phyloP scores from a whole-genome alignment of 2,113 vertebrate genomes.

The Micronycteris hirsuta region DNA sequence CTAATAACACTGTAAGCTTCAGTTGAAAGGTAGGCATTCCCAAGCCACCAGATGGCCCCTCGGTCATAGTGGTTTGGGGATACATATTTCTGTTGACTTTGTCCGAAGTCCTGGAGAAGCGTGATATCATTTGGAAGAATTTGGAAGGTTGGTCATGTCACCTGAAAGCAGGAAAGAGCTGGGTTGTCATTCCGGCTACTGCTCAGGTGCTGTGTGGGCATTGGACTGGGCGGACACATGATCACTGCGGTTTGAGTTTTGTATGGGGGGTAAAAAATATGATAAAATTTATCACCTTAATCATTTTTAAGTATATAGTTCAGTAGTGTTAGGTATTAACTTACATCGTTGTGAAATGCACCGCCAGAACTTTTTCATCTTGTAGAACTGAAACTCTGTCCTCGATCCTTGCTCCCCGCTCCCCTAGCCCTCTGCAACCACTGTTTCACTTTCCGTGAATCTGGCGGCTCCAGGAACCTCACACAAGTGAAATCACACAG shows the following conservation, averaged over 20 bases:
- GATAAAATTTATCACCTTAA: not conserved
- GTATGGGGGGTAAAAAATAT: not conserved
- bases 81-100: not conserved
- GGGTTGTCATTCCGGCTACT: accelerated
- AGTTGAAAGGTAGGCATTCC: not conserved
- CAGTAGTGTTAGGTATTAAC: not conserved
- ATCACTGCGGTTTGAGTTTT: not conserved
- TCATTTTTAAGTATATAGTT: not conserved
- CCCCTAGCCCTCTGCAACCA: not conserved
- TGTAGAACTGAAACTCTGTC: not conserved
- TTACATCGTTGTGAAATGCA: not conserved
- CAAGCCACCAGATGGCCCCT: not conserved
- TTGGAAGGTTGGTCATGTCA: not conserved
- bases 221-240: not conserved
- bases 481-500: not conserved
- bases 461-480: no score
- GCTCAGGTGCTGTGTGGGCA: not conserved
- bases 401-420: not conserved
- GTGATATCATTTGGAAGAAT: not conserved
- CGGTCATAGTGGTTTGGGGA: conserved; percentile 45
- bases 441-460: not conserved
- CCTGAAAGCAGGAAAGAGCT: not conserved
- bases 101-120: conserved; percentile 9
- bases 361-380: not conserved
- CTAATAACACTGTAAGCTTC: not conserved